Base-by-base conservation (phyloP, 2,113 vertebrate genomes). In the Monarcha castaneiventris region DNA sequence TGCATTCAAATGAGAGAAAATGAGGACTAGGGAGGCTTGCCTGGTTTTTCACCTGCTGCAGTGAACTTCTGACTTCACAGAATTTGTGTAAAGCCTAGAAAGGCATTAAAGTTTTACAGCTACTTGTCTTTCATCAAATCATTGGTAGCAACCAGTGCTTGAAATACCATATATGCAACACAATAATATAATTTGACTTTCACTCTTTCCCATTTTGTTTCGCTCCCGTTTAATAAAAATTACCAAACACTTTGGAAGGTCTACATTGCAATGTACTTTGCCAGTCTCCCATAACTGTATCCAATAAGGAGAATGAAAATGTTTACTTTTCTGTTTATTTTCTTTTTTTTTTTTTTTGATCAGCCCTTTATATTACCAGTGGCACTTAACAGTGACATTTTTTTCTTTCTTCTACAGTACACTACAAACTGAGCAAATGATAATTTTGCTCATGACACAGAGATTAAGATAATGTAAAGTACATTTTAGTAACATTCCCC, bases 31-130 rank as follows among this genome's bases (percentile, higher is more conserved):
- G 52, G 76, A 86, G 32, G 77, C 58, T 88, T 94, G 87, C 59
- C 68, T 93, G 76, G 51, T 83, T 93, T 94, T 97, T 95, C 91
- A 97, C 96, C 96, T 97, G 92, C 91, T 93, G 90, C 80, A 94
- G 83, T 97, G 91, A 97, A 94, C 91, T 95, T 94, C 84, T 95
- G 91, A 93, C 94, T 96, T 87, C 80, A 81, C 61, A 85, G 62
- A 74, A 81, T 78, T 92, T 94, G 71, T 92, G 49, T 66, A 80
- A 92, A 94, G 69, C 80, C 58, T 76, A 93, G 81, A 64, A 87
- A 93, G 90, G 49, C 88, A 69, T 97, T 95, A 77, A 83, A 94
- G 67, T 90, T 94, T 89, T 90, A 84, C 84, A 93, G 75, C 94
- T 93, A 87, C 63, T 0, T 1, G 75, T 94, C 79, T 96, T 95